Percentiles rank a stretch among this genome's conserved stretches.
phyloP scores from a whole-genome alignment of 2,797 vertebrate genomes.

The Falco columbarius region DNA sequence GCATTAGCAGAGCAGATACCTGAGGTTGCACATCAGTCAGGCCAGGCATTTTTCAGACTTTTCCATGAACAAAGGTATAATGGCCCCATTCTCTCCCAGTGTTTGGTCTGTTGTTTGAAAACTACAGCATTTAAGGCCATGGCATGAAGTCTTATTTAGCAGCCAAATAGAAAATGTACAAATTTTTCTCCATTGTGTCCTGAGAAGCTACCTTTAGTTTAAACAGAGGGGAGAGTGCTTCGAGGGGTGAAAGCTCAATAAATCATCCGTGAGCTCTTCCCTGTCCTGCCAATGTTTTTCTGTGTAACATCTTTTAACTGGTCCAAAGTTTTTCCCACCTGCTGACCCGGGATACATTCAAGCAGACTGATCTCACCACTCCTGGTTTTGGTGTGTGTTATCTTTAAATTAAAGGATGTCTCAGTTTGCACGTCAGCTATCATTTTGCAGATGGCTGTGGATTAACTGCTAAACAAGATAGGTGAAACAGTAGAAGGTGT shows the following conservation, averaged over 20 bases:
- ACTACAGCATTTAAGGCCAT: not conserved
- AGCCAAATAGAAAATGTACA: not conserved
- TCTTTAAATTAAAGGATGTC: not conserved
- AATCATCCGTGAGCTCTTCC: not conserved
- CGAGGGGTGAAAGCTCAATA: not conserved
- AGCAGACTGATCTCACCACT: not conserved
- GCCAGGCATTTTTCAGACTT: not conserved
- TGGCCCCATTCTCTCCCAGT: not conserved
- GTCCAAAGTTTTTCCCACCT: not conserved
- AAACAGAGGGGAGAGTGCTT: not conserved
- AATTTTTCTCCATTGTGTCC: not conserved
- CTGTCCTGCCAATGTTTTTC: not conserved
- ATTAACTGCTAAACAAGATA: not conserved
- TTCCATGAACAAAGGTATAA: not conserved
- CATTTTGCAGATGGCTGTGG: not conserved
- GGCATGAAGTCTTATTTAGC: not conserved
- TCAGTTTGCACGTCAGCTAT: not conserved
- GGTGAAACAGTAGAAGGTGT: not conserved
- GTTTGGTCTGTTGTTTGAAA: not conserved
- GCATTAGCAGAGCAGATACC: not conserved
- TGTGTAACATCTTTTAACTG: not conserved
- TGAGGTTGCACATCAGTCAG: not conserved
- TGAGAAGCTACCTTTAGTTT: not conserved
- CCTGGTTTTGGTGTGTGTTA: not conserved
- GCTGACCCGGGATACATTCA: not conserved